phyloP scores from a whole-genome alignment of 2,888 invertebrate genomes.

The Hetaerina titia region DNA sequence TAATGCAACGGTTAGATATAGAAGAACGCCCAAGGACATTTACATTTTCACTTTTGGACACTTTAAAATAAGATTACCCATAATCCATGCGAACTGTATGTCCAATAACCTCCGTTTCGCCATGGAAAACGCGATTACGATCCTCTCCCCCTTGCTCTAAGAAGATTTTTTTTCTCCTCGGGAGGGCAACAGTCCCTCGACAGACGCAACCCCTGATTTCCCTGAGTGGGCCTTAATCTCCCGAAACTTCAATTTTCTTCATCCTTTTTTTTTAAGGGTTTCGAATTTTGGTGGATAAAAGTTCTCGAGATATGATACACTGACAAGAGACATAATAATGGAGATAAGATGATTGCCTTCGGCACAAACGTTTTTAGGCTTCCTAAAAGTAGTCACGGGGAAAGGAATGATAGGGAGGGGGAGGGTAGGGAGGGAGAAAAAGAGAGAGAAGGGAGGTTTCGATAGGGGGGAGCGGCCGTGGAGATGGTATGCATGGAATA shows the following conservation, averaged over 20 bases:
- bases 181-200: neutral
- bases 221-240: neutral
- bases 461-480: neutral
- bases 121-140: neutral
- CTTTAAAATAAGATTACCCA: no score
- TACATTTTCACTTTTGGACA: no score
- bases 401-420: neutral
- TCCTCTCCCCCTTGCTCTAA: neutral
- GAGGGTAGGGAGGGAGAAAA: neutral
- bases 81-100: neutral
- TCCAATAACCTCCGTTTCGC: neutral
- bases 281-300: neutral
- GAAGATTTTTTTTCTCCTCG: neutral
- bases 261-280: neutral
- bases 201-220: neutral
- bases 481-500: neutral
- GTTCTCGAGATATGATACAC: neutral
- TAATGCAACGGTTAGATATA: no score
- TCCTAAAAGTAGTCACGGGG: neutral
- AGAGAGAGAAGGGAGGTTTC: neutral
- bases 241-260: neutral
- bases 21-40: no score
- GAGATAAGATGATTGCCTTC: neutral
- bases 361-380: neutral
- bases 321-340: neutral